Evolutionary conservation across 2,888 invertebrate species (phyloP), one percentile per base, ranked within the genome.

Genomic region (Trisateles emortualis): DNA sequence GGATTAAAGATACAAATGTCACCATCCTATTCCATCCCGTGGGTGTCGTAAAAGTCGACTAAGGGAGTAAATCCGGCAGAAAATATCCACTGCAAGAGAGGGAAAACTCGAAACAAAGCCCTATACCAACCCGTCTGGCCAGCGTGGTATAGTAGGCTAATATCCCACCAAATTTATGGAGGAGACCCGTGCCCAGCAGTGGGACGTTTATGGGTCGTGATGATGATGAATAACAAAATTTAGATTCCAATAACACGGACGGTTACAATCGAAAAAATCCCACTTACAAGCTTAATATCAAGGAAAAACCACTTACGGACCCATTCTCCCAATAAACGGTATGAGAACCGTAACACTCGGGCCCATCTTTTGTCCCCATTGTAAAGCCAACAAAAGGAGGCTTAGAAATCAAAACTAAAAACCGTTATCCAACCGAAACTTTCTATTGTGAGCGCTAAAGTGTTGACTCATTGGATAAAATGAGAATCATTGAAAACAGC

Each of bases 391-490:
- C 81, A 81, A 81, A 64, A 52, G 66, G 49, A 61, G 68, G 67
- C 64, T 74, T 68, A 59, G 53, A 74, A 79, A 80, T 76, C 76
- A 81, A 69, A 78, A 82, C 79, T 78, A 76, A 81, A 83, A 81
- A 79, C 75, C 80, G 77, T 79, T 81, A 82, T 79, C 61, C 74
- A 47, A 61, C 63, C 66, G 56, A 72, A 79, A 81, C 66, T 82
- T 75, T 60, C 79, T 58, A 75, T 84, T 84, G 83, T 83, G 58
- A 58, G 57, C 36, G 41, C 68, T 67, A 68, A 76, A 81, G 52
- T 72, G 79, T 73, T 67, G 79, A 84, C 74, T 84, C 86, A 83
- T 76, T 72, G 76, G 72, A 67, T 73, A 64, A 79, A 79, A 65
- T 64, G 74, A 76, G 66, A 84, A 71, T 83, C 83, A 81, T 76